A percentile compares a stretch with the other conserved stretches of the same genome.
Conservation (phyloP, 2,888 invertebrate species). For the Chydorus sphaericus region DNA sequence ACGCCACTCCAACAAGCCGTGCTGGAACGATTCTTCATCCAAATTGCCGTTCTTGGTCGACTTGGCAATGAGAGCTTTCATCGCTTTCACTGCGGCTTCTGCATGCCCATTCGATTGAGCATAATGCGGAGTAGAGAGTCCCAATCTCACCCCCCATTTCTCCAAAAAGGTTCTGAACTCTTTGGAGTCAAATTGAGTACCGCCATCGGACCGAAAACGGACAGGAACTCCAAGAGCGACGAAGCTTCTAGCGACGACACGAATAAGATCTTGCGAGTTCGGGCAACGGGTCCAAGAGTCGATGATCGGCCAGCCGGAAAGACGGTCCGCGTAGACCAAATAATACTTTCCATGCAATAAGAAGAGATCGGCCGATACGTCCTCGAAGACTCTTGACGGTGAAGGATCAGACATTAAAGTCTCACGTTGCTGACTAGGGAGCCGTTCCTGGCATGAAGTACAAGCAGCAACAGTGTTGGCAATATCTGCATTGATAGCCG, state of each 20-base stretch:
- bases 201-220: slow-evolving; percentile 8
- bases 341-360: neutral
- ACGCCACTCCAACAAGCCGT: slow-evolving; percentile 9
- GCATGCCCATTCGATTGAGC: slow-evolving; percentile 9
- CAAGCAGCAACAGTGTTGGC: neutral
- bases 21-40: too few relatives aligned
- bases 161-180: slow-evolving; percentile 11
- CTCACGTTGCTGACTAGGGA: neutral
- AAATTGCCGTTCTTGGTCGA: too few relatives aligned
- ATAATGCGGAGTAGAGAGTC: slow-evolving; percentile 2
- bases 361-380: slow-evolving; percentile 2
- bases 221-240: slow-evolving; percentile 11
- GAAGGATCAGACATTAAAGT: slow-evolving; percentile 1
- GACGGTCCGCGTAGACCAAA: slow-evolving; percentile 6
- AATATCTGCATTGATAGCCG: slow-evolving; percentile 15
- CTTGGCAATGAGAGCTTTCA: too few relatives aligned
- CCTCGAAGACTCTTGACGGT: neutral
- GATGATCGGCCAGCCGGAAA: slow-evolving; percentile 12
- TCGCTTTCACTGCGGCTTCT: slow-evolving; percentile 4
- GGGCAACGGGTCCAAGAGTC: slow-evolving; percentile 11
- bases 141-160: neutral
- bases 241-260: slow-evolving; percentile 14
- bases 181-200: slow-evolving; percentile 12
- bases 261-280: slow-evolving; percentile 1
- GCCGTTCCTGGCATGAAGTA: slow-evolving; percentile 2